phyloP scores from a whole-genome alignment of 2,797 vertebrate species.

The Neoniphon sammara region DNA sequence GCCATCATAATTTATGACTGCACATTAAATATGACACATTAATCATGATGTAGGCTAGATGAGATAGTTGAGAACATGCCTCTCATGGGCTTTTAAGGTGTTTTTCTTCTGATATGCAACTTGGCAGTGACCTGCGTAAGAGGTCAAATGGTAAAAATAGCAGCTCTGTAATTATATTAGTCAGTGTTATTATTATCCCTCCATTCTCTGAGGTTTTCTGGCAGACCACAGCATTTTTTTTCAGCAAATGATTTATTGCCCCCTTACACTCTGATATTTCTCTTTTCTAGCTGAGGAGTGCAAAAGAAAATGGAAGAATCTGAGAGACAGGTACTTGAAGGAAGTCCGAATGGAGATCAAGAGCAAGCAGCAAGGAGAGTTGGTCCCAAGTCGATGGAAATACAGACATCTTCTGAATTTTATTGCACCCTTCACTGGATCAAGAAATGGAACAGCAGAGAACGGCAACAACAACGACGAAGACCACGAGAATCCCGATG shows the following conservation, averaged over 20 bases:
- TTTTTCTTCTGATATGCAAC: background rate
- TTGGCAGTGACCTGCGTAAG: background rate
- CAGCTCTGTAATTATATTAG: background rate
- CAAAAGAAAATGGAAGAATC: constrained; percentile 83
- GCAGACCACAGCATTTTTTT: background rate
- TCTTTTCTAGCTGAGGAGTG: constrained; percentile 76
- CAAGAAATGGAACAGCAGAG: constrained; percentile 61
- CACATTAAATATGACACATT: no score
- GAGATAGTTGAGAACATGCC: no score
- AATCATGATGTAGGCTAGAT: no score
- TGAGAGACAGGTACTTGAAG: constrained; percentile 81
- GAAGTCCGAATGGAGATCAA: constrained; percentile 78
- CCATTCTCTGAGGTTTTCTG: background rate
- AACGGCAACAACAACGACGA: constrained; percentile 56
- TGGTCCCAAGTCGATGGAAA: constrained; percentile 75
- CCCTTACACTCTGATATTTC: constrained; percentile 27
- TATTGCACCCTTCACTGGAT: constrained; percentile 76
- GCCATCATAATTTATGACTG: no score
- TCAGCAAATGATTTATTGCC: background rate
- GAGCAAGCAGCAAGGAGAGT: constrained; percentile 75
- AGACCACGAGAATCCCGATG: constrained; percentile 55
- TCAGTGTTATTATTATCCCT: background rate
- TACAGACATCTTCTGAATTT: constrained; percentile 79
- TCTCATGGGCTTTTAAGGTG: no score
- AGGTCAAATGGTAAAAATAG: background rate